Percentiles rank a stretch among this genome's conserved stretches.
Evolutionary conservation across 2,888 invertebrate genomes (phyloP).

Genomic region (Cheilosia vernalis): DNA sequence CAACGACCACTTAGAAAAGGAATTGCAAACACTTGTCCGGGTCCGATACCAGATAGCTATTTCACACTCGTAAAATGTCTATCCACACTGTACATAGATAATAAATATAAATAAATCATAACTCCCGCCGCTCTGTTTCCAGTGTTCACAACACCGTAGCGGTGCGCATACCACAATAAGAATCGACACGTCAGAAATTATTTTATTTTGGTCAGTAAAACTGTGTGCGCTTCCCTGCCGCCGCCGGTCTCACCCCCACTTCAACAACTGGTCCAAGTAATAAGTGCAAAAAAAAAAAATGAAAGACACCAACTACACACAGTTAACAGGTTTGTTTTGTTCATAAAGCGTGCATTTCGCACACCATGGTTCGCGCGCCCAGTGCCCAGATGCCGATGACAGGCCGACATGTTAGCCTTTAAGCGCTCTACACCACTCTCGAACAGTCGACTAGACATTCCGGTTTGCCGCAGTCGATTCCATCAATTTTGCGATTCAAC

Average conservation of each 20-base stretch:
- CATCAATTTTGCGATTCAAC: not conserved
- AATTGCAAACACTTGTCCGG: slow-evolving; percentile 45
- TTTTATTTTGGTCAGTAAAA: slow-evolving; percentile 38
- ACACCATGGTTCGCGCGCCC: slow-evolving; percentile 11
- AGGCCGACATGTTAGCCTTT: slow-evolving; percentile 70
- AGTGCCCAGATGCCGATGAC: slow-evolving; percentile 57
- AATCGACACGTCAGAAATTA: slow-evolving; percentile 22
- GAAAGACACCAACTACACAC: slow-evolving; percentile 20
- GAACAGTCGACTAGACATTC: slow-evolving; percentile 36
- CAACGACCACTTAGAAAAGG: slow-evolving; percentile 26
- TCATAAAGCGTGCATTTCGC: slow-evolving; percentile 52
- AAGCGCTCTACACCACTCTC: slow-evolving; percentile 15
- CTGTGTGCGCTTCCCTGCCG: not conserved
- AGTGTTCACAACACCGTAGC: slow-evolving; percentile 23
- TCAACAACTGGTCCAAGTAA: slow-evolving; percentile 18
- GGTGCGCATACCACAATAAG: slow-evolving; percentile 4
- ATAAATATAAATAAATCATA: not conserved
- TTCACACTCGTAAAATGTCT: slow-evolving; percentile 20
- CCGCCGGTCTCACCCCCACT: not conserved
- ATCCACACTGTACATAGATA: not conserved
- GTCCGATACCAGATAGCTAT: slow-evolving; percentile 23
- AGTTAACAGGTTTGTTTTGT: slow-evolving; percentile 56
- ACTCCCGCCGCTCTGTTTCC: slow-evolving; percentile 27
- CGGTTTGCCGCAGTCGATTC: slow-evolving; percentile 37
- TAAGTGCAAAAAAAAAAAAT: not conserved